Base-by-base conservation (phyloP, 2,797 vertebrate genomes). In the Spea hammondii region DNA sequence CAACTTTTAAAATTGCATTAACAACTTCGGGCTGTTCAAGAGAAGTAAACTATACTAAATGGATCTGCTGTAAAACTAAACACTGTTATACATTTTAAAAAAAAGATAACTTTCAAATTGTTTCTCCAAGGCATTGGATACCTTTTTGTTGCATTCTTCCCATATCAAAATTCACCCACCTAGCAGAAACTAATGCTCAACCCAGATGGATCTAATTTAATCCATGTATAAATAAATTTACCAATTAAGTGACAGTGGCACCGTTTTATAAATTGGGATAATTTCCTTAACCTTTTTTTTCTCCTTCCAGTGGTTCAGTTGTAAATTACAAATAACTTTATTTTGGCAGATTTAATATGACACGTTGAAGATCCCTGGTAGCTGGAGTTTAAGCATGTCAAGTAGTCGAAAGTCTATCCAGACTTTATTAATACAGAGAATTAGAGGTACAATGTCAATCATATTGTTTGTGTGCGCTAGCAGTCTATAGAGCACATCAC, bases 151-250 rank as follows among this genome's bases (percentile, higher is more conserved):
- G 70, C 74, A 72, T 82, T 77, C 70, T 71, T 82, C 47, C 13
- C 55, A 65, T 81, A 77, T 82, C 75, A 77, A 74, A 77, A 77
- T 82, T 82, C 74, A 77, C 72, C 70, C 75, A 82, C 73, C 64
- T 48, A 77, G 74, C 55, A 82, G 51, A 77, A 82, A 82, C 77
- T 69, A 72, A 67, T 64, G 17, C 69, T 69, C 12, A 54, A 48
- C 62, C 55, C 79, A 82, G 64, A 59, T 82, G 79, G 70, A 73
- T 77, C 65, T 77, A 65, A 73, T 82, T 82, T 67, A 51, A 48
- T 49, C 64, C 65, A 44, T 73, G 55, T 77, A 77, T 77, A 80
- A 80, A 77, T 77, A 77, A 73, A 77, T 77, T 64, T 69, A 73
- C 64, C 74, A 65, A 50, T 82, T 81, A 77, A 77, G 79, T 82